Conservation (phyloP, 2,888 invertebrate genomes). For the Andrena bicolor region DNA sequence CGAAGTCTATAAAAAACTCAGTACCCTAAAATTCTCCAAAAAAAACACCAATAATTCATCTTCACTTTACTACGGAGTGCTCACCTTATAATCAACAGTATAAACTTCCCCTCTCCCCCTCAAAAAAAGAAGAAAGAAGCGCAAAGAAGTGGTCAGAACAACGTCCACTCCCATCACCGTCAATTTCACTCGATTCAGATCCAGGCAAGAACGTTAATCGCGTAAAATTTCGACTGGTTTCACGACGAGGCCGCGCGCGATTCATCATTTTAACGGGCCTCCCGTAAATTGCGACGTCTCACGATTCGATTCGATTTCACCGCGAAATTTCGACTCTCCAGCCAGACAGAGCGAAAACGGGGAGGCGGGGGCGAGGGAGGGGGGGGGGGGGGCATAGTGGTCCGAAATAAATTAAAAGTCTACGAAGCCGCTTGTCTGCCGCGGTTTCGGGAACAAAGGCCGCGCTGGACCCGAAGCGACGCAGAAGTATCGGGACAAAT, state of each 20-base stretch:
- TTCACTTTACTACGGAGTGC: not conserved
- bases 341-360: constrained; percentile 24
- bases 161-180: not conserved
- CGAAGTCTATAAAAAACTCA: not conserved
- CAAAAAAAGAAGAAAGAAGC: not conserved
- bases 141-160: not conserved
- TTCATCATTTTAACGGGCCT: constrained; percentile 42
- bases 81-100: too few species aligned
- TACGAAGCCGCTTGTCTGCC: constrained; percentile 36
- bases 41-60: not conserved
- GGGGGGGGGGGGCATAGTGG: constrained; percentile 25
- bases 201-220: constrained; percentile 19
- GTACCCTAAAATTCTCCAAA: not conserved
- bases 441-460: constrained; percentile 64
- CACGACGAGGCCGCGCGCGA: constrained; percentile 20
- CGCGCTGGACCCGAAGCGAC: constrained; percentile 38
- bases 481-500: constrained; percentile 71
- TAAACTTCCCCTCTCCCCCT: too few species aligned
- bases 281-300: constrained; percentile 46
- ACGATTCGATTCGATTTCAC: constrained; percentile 56
- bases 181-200: constrained; percentile 8
- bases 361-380: not conserved
- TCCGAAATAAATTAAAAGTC: constrained; percentile 68
- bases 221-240: constrained; percentile 10
- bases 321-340: constrained; percentile 45